Conservation (phyloP, 2,797 vertebrate genomes). For the Tokudaia muenninki region DNA sequence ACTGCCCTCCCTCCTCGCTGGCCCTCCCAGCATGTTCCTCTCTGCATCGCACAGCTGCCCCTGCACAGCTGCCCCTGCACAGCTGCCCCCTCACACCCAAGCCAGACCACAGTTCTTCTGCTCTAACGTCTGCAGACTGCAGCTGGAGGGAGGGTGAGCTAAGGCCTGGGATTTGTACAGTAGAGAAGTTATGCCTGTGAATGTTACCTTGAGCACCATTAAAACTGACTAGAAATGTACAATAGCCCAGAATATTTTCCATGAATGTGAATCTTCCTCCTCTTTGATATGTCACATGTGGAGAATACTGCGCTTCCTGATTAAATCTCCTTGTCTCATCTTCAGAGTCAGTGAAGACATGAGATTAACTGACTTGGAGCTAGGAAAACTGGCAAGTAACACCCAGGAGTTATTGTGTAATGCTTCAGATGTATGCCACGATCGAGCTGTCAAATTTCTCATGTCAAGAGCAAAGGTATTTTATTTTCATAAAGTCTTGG, state of each 20-base stretch:
- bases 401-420: conserved; percentile 94
- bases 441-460: conserved; percentile 97
- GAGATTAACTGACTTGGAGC: conserved; percentile 94
- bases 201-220: conserved; percentile 6
- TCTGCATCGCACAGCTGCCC: neutral
- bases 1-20: neutral
- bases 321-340: conserved; percentile 75
- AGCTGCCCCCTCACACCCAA: neutral
- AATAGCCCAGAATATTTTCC: conserved; percentile 13
- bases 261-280: conserved; percentile 41
- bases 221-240: conserved; percentile 11
- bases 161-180: neutral
- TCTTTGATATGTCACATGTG: conserved; percentile 32
- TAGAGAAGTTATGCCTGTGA: conserved; percentile 17
- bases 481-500: conserved; percentile 81
- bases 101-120: neutral
- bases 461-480: conserved; percentile 95
- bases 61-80: neutral
- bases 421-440: conserved; percentile 96
- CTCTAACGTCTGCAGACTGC: neutral
- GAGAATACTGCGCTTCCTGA: conserved; percentile 31
- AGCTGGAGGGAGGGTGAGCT: neutral
- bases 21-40: neutral
- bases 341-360: conserved; percentile 92
- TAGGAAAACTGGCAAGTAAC: conserved; percentile 93